A percentile compares a stretch with the other conserved stretches of the same genome.
Conservation (phyloP, 2,888 invertebrate species). For the Perithous albicinctus region DNA sequence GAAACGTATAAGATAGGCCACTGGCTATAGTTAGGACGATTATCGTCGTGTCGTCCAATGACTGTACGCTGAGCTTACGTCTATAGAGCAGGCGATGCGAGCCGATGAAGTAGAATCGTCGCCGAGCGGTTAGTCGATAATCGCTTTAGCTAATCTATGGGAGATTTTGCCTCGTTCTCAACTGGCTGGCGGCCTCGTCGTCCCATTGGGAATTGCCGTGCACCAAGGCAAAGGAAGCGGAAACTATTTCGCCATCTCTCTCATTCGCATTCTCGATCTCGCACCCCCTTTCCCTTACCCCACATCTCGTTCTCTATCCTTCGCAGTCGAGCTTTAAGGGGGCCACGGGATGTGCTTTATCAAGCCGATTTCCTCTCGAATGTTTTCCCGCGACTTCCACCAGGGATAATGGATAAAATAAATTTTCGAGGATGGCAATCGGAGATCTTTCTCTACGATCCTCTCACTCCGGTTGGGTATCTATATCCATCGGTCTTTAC, state of each 20-base stretch:
- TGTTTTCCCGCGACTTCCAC: constrained; percentile 66
- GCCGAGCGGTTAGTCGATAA: constrained; percentile 69
- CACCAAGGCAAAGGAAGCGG: constrained; percentile 38
- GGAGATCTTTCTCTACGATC: constrained; percentile 53
- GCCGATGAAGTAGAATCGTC: constrained; percentile 68
- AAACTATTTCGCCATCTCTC: constrained; percentile 54
- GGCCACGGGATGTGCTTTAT: constrained; percentile 65
- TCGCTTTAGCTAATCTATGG: constrained; percentile 70
- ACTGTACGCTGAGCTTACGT: constrained; percentile 32
- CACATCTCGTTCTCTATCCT: constrained; percentile 36
- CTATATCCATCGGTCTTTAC: constrained; percentile 35
- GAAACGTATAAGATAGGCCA: constrained; percentile 13
- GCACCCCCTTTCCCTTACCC: no score
- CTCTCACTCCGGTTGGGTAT: constrained; percentile 23
- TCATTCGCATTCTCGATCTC: constrained; percentile 17
- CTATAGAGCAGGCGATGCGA: constrained; percentile 35
- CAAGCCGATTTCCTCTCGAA: constrained; percentile 67
- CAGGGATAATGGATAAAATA: constrained; percentile 67
- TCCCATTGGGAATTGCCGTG: constrained; percentile 59
- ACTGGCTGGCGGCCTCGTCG: constrained; percentile 50
- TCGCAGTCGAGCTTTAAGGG: constrained; percentile 61
- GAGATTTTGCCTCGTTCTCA: constrained; percentile 66
- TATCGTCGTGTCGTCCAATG: constrained; percentile 28
- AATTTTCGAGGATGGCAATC: constrained; percentile 65
- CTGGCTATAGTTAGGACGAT: constrained; percentile 16